These are phyloP conservation scores for Galagoides demidoff DNA, from an alignment of 2,797 vertebrate genomes.

Conservation along the genomic window DNA sequence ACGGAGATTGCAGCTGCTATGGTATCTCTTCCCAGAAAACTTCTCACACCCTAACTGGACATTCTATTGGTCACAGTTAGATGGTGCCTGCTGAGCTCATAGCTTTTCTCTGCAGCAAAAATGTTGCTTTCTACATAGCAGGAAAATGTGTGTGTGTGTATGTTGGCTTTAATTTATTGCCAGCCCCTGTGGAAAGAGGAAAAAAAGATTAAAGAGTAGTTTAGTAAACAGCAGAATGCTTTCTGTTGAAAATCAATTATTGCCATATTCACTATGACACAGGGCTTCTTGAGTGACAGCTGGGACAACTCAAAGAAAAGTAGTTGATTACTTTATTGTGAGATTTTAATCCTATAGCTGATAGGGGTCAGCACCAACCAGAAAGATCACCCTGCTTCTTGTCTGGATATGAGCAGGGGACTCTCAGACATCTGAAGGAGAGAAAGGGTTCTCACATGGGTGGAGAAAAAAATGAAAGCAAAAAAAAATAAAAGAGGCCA, in stretches of 20 bases:
- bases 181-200: background rate
- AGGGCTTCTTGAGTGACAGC: background rate
- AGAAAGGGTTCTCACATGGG: background rate
- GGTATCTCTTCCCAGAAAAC: background rate
- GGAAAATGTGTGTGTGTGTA: background rate
- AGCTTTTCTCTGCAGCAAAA: background rate
- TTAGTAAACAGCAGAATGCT: slow-evolving; percentile 43
- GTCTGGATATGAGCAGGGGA: background rate
- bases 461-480: background rate
- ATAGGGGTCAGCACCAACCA: background rate
- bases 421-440: background rate
- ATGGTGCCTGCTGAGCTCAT: background rate
- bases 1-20: background rate
- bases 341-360: background rate
- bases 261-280: background rate
- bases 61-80: background rate
- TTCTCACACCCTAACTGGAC: background rate
- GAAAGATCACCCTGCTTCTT: background rate
- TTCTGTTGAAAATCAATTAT: slow-evolving; percentile 30
- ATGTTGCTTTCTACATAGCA: background rate
- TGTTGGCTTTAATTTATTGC: slow-evolving; percentile 54
- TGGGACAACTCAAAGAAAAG: background rate
- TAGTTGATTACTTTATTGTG: slow-evolving; percentile 15
- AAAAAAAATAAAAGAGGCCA: slow-evolving; percentile 1
- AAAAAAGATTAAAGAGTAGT: slow-evolving; percentile 27